Evolutionary conservation across 2,797 vertebrate species (phyloP), one percentile per base, ranked within the genome.

Genomic region (Amniataba percoides): DNA sequence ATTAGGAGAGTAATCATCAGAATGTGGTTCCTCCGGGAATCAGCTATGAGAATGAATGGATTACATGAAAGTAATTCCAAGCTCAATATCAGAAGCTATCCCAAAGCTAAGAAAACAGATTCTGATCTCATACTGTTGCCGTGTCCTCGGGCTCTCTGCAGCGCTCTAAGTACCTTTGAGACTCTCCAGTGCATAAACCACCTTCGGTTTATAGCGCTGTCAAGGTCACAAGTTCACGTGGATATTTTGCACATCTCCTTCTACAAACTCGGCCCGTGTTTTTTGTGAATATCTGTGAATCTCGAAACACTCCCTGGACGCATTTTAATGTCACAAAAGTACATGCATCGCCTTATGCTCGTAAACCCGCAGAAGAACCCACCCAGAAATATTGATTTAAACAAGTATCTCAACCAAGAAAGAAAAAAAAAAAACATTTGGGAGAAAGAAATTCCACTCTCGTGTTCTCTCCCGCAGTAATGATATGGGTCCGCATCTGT

Each of bases 51-150:
- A 93, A 90, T 90, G 88, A 94, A 93, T 90, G 89, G 93, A 93
- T 94, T 93, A 93, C 89, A 93, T 87, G 89, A 89, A 95, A 93
- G 89, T 90, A 92, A 94, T 94, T 94, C 89, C 84, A 82, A 83
- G 89, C 90, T 93, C 88, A 91, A 93, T 95, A 95, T 93, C 92
- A 91, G 88, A 87, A 87, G 82, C 87, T 80, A 88, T 92, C 87
- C 92, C 48, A 80, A 88, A 92, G 92, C 89, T 83, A 86, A 82
- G 88, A 89, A 89, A 88, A 89, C 80, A 87, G 89, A 94, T 93
- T 88, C 77, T 87, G 91, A 95, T 95, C 93, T 94, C 87, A 86
- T 88, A 92, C 77, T 79, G 74, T 80, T 80, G 87, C 87, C 49
- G 77, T 90, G 90, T 92, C 90, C 88, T 94, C 81, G 49, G 82